Conservation (phyloP, 2,888 invertebrate species). For the Rhorus exstirpatorius region DNA sequence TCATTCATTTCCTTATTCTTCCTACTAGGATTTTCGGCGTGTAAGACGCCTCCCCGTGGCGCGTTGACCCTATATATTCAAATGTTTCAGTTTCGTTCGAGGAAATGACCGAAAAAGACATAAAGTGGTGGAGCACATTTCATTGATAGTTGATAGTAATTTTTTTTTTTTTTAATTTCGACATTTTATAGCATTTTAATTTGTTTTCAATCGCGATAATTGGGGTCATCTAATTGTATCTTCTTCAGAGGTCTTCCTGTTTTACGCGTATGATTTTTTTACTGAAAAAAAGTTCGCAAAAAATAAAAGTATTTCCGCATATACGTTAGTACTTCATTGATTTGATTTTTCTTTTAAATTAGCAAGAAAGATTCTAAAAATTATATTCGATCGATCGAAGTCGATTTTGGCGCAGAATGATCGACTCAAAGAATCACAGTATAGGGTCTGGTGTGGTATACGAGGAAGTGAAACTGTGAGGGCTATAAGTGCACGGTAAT, state of each 20-base stretch:
- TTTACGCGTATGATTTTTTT: too few species aligned
- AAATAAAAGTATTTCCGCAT: too few species aligned
- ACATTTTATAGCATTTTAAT: neutral
- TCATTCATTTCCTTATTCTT: slow-evolving; percentile 57
- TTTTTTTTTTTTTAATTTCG: neutral
- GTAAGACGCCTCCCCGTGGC: neutral
- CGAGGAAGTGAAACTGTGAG: slow-evolving; percentile 34
- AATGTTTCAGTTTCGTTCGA: neutral
- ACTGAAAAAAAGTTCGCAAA: too few species aligned
- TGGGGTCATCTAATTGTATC: too few species aligned
- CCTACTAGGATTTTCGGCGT: slow-evolving; percentile 6
- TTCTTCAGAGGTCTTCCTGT: too few species aligned
- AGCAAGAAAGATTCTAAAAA: slow-evolving; percentile 8
- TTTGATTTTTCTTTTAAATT: neutral
- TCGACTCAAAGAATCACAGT: neutral
- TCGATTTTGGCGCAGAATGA: neutral
- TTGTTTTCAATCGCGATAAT: neutral
- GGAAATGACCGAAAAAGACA: neutral
- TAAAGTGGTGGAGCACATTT: neutral
- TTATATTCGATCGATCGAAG: slow-evolving; percentile 12
- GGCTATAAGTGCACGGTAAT: slow-evolving; percentile 19
- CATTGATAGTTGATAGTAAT: neutral
- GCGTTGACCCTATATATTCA: neutral
- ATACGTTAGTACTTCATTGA: too few species aligned
- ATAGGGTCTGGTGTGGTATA: neutral